Conservation (phyloP, 2,113 vertebrate species). For the Corvus moneduloides region DNA sequence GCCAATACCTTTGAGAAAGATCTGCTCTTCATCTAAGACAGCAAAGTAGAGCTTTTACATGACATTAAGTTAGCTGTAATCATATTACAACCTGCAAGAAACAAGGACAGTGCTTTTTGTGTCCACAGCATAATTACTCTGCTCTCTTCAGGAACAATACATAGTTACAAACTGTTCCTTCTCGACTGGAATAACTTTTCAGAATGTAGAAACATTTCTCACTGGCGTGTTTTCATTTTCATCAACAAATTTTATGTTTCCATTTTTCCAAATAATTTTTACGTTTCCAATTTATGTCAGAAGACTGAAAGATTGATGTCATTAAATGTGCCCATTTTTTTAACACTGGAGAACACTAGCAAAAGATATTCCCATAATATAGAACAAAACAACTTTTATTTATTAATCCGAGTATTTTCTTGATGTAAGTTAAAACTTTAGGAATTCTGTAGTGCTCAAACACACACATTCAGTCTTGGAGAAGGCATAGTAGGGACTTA, state of each 20-base stretch:
- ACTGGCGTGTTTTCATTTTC: background rate
- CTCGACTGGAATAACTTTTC: background rate
- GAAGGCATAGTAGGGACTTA: background rate
- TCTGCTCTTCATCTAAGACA: slow-evolving; percentile 39
- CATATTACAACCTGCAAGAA: slow-evolving; percentile 25
- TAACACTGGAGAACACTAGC: background rate
- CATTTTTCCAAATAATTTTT: background rate
- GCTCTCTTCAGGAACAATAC: slow-evolving; percentile 26
- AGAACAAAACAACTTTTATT: background rate
- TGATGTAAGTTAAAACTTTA: background rate
- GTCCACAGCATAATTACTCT: background rate
- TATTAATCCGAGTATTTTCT: background rate
- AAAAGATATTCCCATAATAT: background rate
- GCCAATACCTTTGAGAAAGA: slow-evolving; percentile 65
- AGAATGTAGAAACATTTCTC: background rate
- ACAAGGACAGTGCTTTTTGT: slow-evolving; percentile 5
- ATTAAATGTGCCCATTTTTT: background rate
- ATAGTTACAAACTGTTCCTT: slow-evolving; percentile 5
- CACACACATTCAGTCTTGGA: background rate
- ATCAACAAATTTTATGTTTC: background rate
- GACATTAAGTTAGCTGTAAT: slow-evolving; percentile 38
- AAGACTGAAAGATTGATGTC: background rate
- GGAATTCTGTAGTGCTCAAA: background rate
- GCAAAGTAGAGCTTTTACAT: slow-evolving; percentile 43
- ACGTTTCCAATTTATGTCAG: background rate